phyloP scores from a whole-genome alignment of 2,113 vertebrate genomes.

The Cyprinodon tularosa region DNA sequence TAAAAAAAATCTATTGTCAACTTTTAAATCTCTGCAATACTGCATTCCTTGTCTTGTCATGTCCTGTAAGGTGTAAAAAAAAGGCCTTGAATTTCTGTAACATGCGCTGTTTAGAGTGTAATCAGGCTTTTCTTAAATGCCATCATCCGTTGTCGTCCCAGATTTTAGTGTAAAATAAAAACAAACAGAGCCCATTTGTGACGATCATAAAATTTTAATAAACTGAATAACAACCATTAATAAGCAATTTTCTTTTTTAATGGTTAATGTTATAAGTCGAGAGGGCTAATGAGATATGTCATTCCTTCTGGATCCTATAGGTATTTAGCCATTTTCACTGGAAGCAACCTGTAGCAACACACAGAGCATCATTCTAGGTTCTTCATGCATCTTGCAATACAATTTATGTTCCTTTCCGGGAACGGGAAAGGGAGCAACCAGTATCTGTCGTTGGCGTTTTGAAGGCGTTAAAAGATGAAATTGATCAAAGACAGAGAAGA shows the following conservation, averaged over 20 bases:
- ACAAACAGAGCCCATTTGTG: background rate
- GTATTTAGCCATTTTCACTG: constrained; percentile 26
- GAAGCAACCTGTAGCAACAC: constrained; percentile 48
- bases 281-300: constrained; percentile 27
- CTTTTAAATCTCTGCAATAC: constrained; percentile 27
- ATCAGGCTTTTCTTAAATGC: background rate
- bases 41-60: constrained; percentile 12
- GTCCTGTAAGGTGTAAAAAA: constrained; percentile 15
- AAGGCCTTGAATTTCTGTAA: constrained; percentile 6
- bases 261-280: too few species aligned
- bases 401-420: background rate
- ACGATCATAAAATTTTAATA: background rate
- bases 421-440: too few species aligned
- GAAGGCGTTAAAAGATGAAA: background rate
- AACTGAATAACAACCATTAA: background rate
- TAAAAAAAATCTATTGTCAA: constrained; percentile 3
- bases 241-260: background rate
- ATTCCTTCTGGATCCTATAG: constrained; percentile 15
- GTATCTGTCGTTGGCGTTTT: too few species aligned
- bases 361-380: constrained; percentile 66
- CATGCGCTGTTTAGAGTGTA: constrained; percentile 22
- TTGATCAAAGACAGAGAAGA: constrained; percentile 45
- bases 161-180: constrained; percentile 23
- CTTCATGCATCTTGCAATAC: constrained; percentile 43
- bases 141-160: constrained; percentile 1